Conservation (phyloP, 2,113 vertebrate genomes). For the Ammodytes dubius region DNA sequence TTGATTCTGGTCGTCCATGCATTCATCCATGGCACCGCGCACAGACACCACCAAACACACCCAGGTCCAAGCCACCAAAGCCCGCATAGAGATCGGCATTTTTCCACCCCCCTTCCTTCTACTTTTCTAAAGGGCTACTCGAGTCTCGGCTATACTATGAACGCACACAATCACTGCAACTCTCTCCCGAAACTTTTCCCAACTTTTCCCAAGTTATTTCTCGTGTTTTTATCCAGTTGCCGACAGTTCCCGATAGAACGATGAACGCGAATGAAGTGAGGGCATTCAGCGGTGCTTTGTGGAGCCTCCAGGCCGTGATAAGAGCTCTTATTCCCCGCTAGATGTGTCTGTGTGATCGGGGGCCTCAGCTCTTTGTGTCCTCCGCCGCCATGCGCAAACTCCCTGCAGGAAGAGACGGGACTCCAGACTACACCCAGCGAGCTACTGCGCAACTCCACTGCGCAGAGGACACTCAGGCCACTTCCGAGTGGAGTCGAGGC, state of each 20-base stretch:
- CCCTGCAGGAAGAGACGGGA: conserved; percentile 65
- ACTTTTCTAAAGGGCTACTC: too few species aligned
- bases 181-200: conserved; percentile 30
- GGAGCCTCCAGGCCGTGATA: conserved; percentile 15
- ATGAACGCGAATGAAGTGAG: conserved; percentile 42
- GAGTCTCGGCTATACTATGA: too few species aligned
- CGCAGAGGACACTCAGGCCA: conserved; percentile 53
- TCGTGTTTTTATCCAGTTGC: too few species aligned
- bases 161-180: conserved; percentile 1
- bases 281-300: conserved; percentile 27
- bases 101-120: conserved; percentile 30
- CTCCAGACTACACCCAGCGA: conserved; percentile 81
- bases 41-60: conserved; percentile 49
- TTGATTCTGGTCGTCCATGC: conserved; percentile 84
- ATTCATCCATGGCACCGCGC: conserved; percentile 93
- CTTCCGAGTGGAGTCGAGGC: conserved; percentile 64
- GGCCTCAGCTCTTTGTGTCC: conserved; percentile 74
- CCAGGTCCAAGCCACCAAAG: conserved; percentile 60
- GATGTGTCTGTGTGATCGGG: conserved; percentile 16
- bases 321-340: too few species aligned
- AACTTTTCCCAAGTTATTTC: too few species aligned
- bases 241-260: too few species aligned
- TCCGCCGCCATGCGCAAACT: conserved; percentile 76
- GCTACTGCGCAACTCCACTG: conserved; percentile 79
- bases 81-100: conserved; percentile 65